Percentiles rank a stretch among this genome's conserved stretches.
Conservation (phyloP, 2,797 vertebrate species). For the Sus cebifrons region DNA sequence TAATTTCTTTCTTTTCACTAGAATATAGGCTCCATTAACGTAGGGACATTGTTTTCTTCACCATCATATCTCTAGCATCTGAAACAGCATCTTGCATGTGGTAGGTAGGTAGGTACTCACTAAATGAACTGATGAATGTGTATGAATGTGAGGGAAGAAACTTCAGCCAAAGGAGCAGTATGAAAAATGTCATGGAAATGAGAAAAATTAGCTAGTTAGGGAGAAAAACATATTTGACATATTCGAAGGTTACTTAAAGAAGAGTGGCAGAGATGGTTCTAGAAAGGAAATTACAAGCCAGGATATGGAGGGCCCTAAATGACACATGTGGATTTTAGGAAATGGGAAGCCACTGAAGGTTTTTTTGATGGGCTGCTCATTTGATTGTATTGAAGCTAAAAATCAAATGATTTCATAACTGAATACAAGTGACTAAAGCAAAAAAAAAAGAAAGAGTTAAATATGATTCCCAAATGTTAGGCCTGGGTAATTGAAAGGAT, state of each 20-base stretch:
- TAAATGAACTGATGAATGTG: not conserved
- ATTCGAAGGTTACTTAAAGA: not conserved
- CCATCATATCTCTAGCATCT: not conserved
- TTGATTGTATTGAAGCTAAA: constrained; percentile 11
- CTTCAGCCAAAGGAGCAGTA: not conserved
- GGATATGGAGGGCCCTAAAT: not conserved
- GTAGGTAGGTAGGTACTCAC: not conserved
- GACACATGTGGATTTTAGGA: not conserved
- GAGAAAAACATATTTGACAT: not conserved
- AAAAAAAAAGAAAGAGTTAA: not conserved
- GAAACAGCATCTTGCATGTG: not conserved
- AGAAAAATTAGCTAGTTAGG: not conserved
- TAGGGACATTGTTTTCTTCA: not conserved
- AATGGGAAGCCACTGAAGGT: not conserved
- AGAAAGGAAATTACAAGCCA: constrained; percentile 28
- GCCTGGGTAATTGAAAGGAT: not conserved
- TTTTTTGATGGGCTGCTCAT: not conserved
- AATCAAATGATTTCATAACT: constrained; percentile 19
- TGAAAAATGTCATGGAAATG: constrained; percentile 10
- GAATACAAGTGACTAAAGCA: not conserved
- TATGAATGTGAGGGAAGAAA: not conserved
- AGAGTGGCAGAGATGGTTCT: not conserved
- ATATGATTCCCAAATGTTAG: constrained; percentile 24
- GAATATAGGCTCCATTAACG: not conserved
- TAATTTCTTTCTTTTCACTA: constrained; percentile 5